Evolutionary conservation across 2,797 vertebrate genomes (phyloP).

Genomic region (Coilia nasus): DNA sequence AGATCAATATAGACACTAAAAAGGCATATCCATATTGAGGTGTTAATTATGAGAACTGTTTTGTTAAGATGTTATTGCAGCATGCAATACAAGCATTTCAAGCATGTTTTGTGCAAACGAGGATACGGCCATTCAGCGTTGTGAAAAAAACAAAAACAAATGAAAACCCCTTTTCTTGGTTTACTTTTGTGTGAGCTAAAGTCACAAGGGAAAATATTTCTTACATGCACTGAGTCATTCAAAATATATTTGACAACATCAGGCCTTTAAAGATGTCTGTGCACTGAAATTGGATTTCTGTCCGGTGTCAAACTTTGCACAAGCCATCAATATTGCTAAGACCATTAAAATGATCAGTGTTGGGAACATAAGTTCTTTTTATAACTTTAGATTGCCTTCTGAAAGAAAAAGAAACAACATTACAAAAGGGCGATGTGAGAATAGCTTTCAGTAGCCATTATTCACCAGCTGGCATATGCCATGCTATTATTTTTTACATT

Average conservation of each 20-base stretch:
- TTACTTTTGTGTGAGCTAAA: neutral
- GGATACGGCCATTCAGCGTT: neutral
- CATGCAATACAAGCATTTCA: neutral
- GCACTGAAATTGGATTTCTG: neutral
- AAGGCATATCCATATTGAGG: neutral
- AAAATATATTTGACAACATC: neutral
- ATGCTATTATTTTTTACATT: neutral
- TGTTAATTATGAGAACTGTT: neutral
- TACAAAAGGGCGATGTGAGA: neutral
- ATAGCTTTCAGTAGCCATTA: neutral
- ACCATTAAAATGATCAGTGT: neutral
- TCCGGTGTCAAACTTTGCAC: neutral
- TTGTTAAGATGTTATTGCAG: neutral
- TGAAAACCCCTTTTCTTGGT: neutral
- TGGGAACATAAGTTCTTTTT: neutral
- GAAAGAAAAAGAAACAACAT: neutral
- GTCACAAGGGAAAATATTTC: neutral
- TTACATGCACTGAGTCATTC: neutral
- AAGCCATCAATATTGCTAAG: too few relatives aligned
- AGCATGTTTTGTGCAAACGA: neutral
- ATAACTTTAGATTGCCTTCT: neutral
- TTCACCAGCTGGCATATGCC: neutral
- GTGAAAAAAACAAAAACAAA: neutral
- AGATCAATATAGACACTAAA: neutral
- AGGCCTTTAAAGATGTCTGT: neutral